Percentiles rank a stretch among this genome's conserved stretches.
phyloP scores from a whole-genome alignment of 1,140 invertebrate genomes.

The Drosophila cardini region DNA sequence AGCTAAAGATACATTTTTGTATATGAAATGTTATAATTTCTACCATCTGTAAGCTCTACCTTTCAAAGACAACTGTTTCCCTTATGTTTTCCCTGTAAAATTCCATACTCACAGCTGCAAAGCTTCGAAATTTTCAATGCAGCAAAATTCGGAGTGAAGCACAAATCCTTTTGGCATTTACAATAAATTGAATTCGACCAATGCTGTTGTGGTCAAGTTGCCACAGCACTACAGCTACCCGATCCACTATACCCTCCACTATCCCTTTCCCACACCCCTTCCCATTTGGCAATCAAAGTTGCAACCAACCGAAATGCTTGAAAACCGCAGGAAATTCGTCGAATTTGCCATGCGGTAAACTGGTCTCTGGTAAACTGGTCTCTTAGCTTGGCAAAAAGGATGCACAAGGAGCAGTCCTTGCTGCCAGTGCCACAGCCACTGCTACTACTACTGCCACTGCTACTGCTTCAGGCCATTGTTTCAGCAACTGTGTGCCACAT shows the following conservation, averaged over 20 bases:
- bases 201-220: slow-evolving; percentile 71
- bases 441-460: background rate
- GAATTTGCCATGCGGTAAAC: slow-evolving; percentile 80
- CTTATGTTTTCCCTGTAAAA: background rate
- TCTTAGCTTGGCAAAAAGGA: slow-evolving; percentile 59
- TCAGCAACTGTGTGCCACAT: slow-evolving; percentile 26
- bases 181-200: slow-evolving; percentile 82
- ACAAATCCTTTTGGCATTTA: slow-evolving; percentile 77
- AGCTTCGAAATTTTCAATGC: slow-evolving; percentile 25
- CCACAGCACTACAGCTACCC: background rate
- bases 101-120: slow-evolving; percentile 54
- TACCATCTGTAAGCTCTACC: background rate
- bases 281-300: slow-evolving; percentile 60
- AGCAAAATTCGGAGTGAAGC: slow-evolving; percentile 30
- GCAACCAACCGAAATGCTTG: slow-evolving; percentile 63
- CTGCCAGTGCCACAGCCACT: background rate
- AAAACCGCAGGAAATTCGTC: slow-evolving; percentile 82
- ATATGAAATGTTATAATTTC: too few species aligned
- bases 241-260: background rate
- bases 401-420: slow-evolving; percentile 45
- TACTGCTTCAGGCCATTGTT: slow-evolving; percentile 3
- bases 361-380: slow-evolving; percentile 58
- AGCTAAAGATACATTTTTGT: too few species aligned
- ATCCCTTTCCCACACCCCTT: background rate
- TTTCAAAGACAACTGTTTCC: slow-evolving; percentile 51